Percentiles rank a stretch among this genome's conserved stretches.
Evolutionary conservation across 2,113 vertebrate species (phyloP).

Genomic region (Vulpes lagopus): DNA sequence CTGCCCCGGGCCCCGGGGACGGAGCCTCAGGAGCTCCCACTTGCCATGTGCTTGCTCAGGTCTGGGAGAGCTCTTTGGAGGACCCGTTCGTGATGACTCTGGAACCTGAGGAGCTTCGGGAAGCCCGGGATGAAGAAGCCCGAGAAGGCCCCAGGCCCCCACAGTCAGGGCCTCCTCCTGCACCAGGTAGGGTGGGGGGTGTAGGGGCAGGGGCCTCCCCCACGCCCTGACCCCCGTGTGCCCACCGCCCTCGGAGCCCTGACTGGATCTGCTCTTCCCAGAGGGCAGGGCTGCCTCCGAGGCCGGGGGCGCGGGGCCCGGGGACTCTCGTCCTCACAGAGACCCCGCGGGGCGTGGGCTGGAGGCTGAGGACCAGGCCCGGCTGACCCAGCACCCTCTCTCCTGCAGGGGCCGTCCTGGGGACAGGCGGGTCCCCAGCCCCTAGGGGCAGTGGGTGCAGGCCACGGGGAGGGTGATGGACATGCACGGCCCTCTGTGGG

Average conservation of each 20-base stretch:
- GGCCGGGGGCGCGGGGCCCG: not conserved
- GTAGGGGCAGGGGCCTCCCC: no score
- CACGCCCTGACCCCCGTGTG: constrained; percentile 84
- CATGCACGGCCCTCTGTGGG: not conserved
- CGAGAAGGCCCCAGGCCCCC: not conserved
- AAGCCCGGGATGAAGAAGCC: not conserved
- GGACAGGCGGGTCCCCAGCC: accelerated
- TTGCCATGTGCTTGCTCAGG: not conserved
- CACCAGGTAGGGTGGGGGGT: not conserved
- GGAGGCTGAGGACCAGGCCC: not conserved
- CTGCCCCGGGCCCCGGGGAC: accelerated
- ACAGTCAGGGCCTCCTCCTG: no score
- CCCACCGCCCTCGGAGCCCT: not conserved
- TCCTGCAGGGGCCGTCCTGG: not conserved
- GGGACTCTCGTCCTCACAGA: not conserved
- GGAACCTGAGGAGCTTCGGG: not conserved
- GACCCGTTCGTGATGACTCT: not conserved
- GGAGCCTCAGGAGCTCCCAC: no score
- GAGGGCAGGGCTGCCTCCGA: not conserved
- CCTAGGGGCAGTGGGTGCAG: not conserved
- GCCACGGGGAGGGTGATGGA: not conserved
- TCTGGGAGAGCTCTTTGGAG: not conserved
- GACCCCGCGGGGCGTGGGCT: accelerated
- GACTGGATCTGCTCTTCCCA: not conserved
- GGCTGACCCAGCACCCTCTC: accelerated